Evolutionary conservation across 2,888 invertebrate genomes (phyloP).

Genomic region (Apodemia duryi): DNA sequence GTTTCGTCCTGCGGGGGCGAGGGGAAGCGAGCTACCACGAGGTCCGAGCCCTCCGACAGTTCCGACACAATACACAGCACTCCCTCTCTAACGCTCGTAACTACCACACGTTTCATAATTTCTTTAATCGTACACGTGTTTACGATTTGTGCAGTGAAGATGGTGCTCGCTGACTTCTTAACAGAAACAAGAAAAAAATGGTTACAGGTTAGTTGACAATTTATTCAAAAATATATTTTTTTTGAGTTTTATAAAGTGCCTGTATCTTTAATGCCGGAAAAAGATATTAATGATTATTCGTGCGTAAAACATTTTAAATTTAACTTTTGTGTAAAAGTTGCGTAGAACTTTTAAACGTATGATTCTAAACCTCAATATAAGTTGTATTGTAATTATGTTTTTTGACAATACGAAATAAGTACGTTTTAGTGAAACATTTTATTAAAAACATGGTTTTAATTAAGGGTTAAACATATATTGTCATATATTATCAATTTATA

Average conservation of each 20-base stretch:
- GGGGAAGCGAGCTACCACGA: constrained; percentile 5
- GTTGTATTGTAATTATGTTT: no score
- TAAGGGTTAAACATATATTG: no score
- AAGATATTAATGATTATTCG: no score
- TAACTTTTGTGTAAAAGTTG: no score
- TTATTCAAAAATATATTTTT: constrained; percentile 5
- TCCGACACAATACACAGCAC: constrained; percentile 31
- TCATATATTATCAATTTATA: no score
- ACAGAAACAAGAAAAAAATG: constrained; percentile 69
- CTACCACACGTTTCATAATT: constrained; percentile 36
- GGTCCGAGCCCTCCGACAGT: constrained; percentile 8
- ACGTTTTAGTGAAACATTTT: no score
- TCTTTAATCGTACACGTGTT: constrained; percentile 18
- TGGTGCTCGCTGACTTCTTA: constrained; percentile 69
- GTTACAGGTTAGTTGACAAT: constrained; percentile 52
- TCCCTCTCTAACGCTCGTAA: constrained; percentile 41
- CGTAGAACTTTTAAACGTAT: no score
- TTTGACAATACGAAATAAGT: no score
- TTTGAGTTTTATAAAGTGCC: neutral
- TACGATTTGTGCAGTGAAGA: constrained; percentile 32
- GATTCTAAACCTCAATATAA: no score
- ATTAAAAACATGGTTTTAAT: no score
- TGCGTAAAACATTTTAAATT: no score
- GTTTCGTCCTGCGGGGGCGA: constrained; percentile 18
- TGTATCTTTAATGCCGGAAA: no score